phyloP scores from a whole-genome alignment of 2,113 vertebrate species.

The Oryzias celebensis region DNA sequence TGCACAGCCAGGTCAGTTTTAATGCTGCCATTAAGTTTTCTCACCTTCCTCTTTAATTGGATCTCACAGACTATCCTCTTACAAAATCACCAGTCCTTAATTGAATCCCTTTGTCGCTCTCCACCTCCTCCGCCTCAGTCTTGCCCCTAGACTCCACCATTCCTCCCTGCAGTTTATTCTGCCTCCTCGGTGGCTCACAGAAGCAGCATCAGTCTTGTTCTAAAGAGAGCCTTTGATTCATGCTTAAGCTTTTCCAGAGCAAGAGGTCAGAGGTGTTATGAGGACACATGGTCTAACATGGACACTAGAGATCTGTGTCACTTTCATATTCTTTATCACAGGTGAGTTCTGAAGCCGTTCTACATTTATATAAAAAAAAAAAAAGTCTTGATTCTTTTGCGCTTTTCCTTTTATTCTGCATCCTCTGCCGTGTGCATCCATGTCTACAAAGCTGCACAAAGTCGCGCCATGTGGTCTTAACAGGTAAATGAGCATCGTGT shows the following conservation, averaged over 20 bases:
- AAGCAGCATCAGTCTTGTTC: slow-evolving; percentile 6
- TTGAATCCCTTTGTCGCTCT: slow-evolving; percentile 48
- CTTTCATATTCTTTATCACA: slow-evolving; percentile 22
- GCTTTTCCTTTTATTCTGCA: background rate
- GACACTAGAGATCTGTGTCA: slow-evolving; percentile 5
- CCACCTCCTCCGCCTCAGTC: slow-evolving; percentile 31
- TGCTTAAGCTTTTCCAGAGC: background rate
- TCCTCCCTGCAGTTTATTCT: slow-evolving; percentile 5
- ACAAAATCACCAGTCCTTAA: slow-evolving; percentile 55
- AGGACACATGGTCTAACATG: background rate
- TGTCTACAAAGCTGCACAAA: slow-evolving; percentile 18
- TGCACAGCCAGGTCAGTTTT: too few species aligned
- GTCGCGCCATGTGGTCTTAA: slow-evolving; percentile 48
- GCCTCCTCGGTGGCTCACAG: slow-evolving; percentile 7
- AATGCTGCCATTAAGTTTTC: background rate
- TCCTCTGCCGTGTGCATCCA: background rate
- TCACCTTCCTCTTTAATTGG: slow-evolving; percentile 39
- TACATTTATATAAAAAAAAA: background rate
- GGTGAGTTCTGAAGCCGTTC: slow-evolving; percentile 42
- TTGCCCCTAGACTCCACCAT: background rate
- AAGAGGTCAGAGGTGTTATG: slow-evolving; percentile 34
- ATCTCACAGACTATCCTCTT: slow-evolving; percentile 54
- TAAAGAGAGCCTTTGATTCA: background rate
- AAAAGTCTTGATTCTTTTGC: background rate
- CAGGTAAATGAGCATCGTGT: slow-evolving; percentile 26